Conservation (phyloP, 2,888 invertebrate species). For the Hyppa rectilinea region DNA sequence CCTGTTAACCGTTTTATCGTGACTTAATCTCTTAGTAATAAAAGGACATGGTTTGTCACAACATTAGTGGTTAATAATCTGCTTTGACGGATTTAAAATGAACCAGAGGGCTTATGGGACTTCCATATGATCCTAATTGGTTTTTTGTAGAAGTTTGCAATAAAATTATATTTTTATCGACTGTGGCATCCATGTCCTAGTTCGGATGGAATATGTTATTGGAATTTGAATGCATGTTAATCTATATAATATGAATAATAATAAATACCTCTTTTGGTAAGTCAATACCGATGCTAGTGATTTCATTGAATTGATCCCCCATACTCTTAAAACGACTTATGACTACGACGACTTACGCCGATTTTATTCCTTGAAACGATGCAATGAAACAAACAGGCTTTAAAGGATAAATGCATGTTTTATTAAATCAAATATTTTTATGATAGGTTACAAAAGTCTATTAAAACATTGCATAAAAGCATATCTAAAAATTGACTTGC, state of each 20-base stretch:
- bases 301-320: slow-evolving; percentile 64
- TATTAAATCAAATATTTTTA: slow-evolving; percentile 27
- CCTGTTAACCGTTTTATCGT: slow-evolving; percentile 71
- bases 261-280: slow-evolving; percentile 91
- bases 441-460: not conserved
- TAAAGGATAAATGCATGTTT: slow-evolving; percentile 13
- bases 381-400: slow-evolving; percentile 27
- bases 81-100: slow-evolving; percentile 29
- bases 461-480: not conserved
- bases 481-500: not conserved
- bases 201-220: slow-evolving; percentile 86
- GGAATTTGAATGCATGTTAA: slow-evolving; percentile 91
- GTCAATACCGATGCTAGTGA: slow-evolving; percentile 77
- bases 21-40: slow-evolving; percentile 73
- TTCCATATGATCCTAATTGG: slow-evolving; percentile 35
- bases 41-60: slow-evolving; percentile 80
- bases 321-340: not conserved
- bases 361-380: no score
- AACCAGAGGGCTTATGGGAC: slow-evolving; percentile 20
- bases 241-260: slow-evolving; percentile 85
- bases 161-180: slow-evolving; percentile 53
- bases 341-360: no score
- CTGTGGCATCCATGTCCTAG: slow-evolving; percentile 81
- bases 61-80: slow-evolving; percentile 43
- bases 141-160: slow-evolving; percentile 51